Evolutionary conservation across 2,797 vertebrate genomes (phyloP), one percentile per base, ranked within the genome.

Genomic region (Euphonia xanthogaster): DNA sequence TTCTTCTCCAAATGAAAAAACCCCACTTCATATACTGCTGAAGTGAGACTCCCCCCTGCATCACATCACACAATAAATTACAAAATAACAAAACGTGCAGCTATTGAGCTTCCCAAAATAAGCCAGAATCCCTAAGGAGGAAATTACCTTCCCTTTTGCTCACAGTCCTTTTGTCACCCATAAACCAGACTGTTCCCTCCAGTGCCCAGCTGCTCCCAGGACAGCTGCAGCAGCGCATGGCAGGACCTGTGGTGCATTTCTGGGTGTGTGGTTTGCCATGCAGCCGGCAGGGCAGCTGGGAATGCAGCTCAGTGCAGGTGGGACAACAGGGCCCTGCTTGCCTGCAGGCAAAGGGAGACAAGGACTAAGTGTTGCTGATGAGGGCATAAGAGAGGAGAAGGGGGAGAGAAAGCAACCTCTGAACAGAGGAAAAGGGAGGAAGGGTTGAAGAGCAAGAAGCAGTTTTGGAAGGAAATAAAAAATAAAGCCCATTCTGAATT

Each of bases 121-220:
- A 66, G 5, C 13, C 30, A 28, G 68, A 40, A 37, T 18, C 5
- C 53, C 40, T 37, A 28, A 0, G 4, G 28, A 57, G 25, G 50
- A 81, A 77, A 85, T 65, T 28, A 7, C n/a, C 27, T 58, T 58
- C 10, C 51, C 15, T 66, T 72, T 70, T 66, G 28, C 14, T 73
- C 20, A 9, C 12, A 42, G 53, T 31, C 27, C 14, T 58, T 63
- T 67, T 67, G 47, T 62, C 16, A 39, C 4, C n/a, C 57, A 33
- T 7, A 39, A 71, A 55, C 6, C 66, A 91, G 25, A 7, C 61
- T 2, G 2, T 10, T 85, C 57, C 44, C 31, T 13, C 40, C 66
- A n/a, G 42, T 28, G 14, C 23, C 55, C 95, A 96, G 89, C 76
- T 95, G 88, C 65, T 95, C 60, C 60, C 50, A 27, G 11, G 76